Conservation (phyloP, 2,797 vertebrate genomes). For the Xerus rutilus region DNA sequence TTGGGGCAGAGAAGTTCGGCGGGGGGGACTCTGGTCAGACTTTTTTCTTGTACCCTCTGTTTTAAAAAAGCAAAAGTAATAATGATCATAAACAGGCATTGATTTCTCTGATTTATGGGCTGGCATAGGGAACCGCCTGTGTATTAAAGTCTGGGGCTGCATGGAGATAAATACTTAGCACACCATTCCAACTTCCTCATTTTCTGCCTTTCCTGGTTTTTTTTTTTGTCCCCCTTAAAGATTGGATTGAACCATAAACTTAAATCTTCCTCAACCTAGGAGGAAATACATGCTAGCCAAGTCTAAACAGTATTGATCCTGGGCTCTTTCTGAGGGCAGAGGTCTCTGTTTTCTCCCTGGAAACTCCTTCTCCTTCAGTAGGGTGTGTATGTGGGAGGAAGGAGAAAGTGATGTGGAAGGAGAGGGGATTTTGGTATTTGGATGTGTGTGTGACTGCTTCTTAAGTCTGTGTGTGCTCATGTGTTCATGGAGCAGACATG, state of each 20-base stretch:
- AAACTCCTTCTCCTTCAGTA: slow-evolving; percentile 40
- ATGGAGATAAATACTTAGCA: slow-evolving; percentile 82
- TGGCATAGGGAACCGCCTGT: slow-evolving; percentile 59
- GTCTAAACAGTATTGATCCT: slow-evolving; percentile 77
- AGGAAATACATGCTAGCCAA: slow-evolving; percentile 74
- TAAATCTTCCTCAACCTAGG: slow-evolving; percentile 65
- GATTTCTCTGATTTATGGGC: slow-evolving; percentile 81
- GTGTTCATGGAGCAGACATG: background rate
- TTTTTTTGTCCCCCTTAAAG: slow-evolving; percentile 5
- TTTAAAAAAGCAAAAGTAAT: slow-evolving; percentile 43
- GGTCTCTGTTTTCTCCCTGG: slow-evolving; percentile 67
- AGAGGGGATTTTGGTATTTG: background rate
- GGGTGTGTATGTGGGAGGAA: background rate
- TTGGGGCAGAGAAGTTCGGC: background rate
- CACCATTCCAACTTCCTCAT: slow-evolving; percentile 81
- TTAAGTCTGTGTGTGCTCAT: background rate
- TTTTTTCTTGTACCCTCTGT: slow-evolving; percentile 6
- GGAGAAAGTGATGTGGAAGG: too few species aligned
- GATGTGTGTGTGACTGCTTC: background rate
- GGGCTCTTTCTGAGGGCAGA: slow-evolving; percentile 75
- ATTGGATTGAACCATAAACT: slow-evolving; percentile 74
- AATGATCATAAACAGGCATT: slow-evolving; percentile 80
- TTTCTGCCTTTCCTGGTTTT: slow-evolving; percentile 39
- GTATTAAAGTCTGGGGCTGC: slow-evolving; percentile 63
- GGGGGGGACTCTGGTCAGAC: slow-evolving; percentile 1